Evolutionary conservation across 2,797 vertebrate genomes (phyloP).

Genomic region (Rachycentron canadum): DNA sequence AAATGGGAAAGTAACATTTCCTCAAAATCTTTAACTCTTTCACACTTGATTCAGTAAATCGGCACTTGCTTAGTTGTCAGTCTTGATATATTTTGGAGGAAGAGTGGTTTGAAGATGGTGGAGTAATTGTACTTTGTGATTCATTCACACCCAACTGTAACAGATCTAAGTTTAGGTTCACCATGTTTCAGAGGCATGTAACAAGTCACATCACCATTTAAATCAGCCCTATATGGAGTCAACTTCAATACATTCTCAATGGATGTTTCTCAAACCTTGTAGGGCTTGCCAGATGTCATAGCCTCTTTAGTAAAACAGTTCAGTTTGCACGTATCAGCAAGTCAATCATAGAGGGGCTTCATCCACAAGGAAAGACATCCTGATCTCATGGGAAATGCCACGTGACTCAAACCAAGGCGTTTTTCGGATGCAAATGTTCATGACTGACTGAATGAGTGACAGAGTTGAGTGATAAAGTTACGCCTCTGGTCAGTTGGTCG

Average conservation of each 20-base stretch:
- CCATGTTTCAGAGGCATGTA: too few relatives aligned
- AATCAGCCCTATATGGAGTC: too few relatives aligned
- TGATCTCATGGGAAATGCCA: too few relatives aligned
- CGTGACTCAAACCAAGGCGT: too few relatives aligned
- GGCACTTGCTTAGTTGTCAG: too few relatives aligned
- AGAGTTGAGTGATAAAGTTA: too few relatives aligned
- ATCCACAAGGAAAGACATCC: not conserved
- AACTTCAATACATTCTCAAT: not conserved
- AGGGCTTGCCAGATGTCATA: not conserved
- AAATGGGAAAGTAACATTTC: not conserved
- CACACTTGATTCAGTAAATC: not conserved
- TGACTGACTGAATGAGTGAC: too few relatives aligned
- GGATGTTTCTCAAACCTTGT: not conserved
- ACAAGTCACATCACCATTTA: too few relatives aligned
- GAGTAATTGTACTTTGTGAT: not conserved
- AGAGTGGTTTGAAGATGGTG: not conserved
- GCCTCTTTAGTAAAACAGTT: too few relatives aligned
- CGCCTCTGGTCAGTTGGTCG: too few relatives aligned
- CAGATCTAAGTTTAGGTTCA: not conserved
- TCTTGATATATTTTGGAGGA: not conserved
- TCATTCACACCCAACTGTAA: not conserved
- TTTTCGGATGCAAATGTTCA: not conserved
- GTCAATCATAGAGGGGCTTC: not conserved
- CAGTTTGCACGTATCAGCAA: not conserved
- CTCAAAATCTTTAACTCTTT: not conserved